phyloP scores from a whole-genome alignment of 2,888 invertebrate genomes.

The Lissocephala sabroskyi region DNA sequence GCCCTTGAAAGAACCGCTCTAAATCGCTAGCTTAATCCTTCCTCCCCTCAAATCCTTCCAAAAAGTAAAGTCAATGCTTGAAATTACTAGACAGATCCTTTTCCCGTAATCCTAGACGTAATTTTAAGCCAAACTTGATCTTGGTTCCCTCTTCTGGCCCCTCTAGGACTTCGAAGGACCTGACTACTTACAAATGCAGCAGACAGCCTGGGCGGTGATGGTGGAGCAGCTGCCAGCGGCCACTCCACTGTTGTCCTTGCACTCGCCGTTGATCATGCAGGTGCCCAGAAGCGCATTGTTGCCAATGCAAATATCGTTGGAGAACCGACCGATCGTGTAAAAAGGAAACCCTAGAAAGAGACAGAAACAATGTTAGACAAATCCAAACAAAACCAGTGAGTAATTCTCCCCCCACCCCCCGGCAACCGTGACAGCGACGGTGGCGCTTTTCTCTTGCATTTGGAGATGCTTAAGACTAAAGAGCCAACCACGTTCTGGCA shows the following conservation, averaged over 20 bases:
- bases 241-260: conserved; percentile 80
- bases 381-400: not conserved
- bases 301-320: conserved; percentile 80
- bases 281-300: conserved; percentile 81
- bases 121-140: not conserved
- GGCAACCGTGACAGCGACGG: too few species aligned
- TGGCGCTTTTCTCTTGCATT: conserved; percentile 8
- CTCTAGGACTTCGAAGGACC: not conserved
- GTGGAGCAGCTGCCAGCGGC: conserved; percentile 83
- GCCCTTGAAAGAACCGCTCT: too few species aligned
- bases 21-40: too few species aligned
- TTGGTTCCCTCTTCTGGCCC: not conserved
- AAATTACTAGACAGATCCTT: too few species aligned
- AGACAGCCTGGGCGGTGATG: conserved; percentile 79
- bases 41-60: too few species aligned
- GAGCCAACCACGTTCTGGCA: conserved; percentile 38
- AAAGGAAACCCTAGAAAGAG: conserved; percentile 77
- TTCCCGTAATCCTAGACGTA: too few species aligned
- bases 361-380: too few species aligned
- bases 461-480: conserved; percentile 44
- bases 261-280: conserved; percentile 84
- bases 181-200: conserved; percentile 83
- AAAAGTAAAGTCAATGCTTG: too few species aligned
- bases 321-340: conserved; percentile 84
- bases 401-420: too few species aligned